Base-by-base conservation (phyloP, 1,140 invertebrate genomes). In the Reticulitermes speratus region DNA sequence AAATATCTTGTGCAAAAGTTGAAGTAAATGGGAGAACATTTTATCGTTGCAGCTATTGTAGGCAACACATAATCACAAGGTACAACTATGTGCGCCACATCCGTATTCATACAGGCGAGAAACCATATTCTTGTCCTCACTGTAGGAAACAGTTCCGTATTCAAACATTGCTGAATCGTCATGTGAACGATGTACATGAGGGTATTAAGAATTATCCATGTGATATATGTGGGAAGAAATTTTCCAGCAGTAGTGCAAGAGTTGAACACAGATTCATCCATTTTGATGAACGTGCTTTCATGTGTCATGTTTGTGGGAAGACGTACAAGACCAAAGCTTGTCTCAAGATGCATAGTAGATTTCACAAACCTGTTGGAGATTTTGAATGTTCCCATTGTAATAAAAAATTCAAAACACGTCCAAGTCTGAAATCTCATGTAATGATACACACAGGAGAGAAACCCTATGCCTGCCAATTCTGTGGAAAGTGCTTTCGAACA, bases 61-160 rank as follows among this genome's bases (percentile, higher is more conserved):
- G 91, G 0, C 94, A 94, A 88, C 92, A 92, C 85, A 89, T 75
- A n/a, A 30, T 75, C 3, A 75, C 65, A 30, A 75, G 65, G 14
- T 75, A 96, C 0, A 96, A 97, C 19, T 89, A 97, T 14, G 96
- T 95, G 52, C 97, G 97, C 90, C 97, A 97, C 89, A 91, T 96
- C 84, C 91, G 96, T 23, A 97, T 96, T 30, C 96, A 97, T 90
- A 94, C 90, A 88, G 95, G 44, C 92, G 90, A 92, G 65, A 89
- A 89, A 52, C 91, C 91, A 5, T 92, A 90, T 85, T 88, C 89
- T 23, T 92, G 91, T 84, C 87, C 88, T 30, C 91, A 93, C 86
- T 97, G 96, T 90, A 93, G 95, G 21, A 94, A 96, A 89, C 92
- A 94, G 14, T 97, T 97, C n/a, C 65, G 65, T 75, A 75, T 75